Evolutionary conservation across 1,140 invertebrate species (phyloP).

Genomic region (Euwallacea similis): DNA sequence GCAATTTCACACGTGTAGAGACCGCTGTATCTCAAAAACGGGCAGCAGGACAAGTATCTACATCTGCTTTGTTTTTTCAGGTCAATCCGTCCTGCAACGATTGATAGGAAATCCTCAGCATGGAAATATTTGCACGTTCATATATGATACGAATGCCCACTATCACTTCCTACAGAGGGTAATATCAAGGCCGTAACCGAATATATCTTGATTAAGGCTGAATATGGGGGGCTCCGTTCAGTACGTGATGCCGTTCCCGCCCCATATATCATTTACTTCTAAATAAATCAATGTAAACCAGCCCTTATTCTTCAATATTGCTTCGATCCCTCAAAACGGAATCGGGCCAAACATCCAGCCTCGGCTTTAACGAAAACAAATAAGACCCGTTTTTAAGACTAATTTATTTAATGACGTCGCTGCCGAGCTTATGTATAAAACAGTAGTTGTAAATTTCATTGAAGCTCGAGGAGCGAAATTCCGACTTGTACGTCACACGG

Average conservation of each 20-base stretch:
- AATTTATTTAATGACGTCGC: constrained; percentile 37
- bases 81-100: too few relatives aligned
- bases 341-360: background rate
- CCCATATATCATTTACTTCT: constrained; percentile 48
- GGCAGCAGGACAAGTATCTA: too few relatives aligned
- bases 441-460: constrained; percentile 41
- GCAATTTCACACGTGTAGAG: too few relatives aligned
- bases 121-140: too few relatives aligned
- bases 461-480: constrained; percentile 35
- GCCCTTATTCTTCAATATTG: constrained; percentile 43
- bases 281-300: constrained; percentile 51
- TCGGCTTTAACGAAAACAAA: constrained; percentile 21
- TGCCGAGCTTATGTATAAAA: constrained; percentile 38
- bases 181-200: constrained; percentile 49
- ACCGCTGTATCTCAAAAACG: too few relatives aligned
- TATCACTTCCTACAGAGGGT: constrained; percentile 40
- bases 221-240: constrained; percentile 19
- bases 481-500: constrained; percentile 40
- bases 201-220: constrained; percentile 50
- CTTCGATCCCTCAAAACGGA: constrained; percentile 30
- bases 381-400: constrained; percentile 35
- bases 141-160: too few relatives aligned
- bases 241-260: constrained; percentile 49
- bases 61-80: too few relatives aligned
- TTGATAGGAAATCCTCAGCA: too few relatives aligned